A percentile compares a stretch with the other conserved stretches of the same genome.
Conservation (phyloP, 2,797 vertebrate genomes). For the Peromyscus nudipes region DNA sequence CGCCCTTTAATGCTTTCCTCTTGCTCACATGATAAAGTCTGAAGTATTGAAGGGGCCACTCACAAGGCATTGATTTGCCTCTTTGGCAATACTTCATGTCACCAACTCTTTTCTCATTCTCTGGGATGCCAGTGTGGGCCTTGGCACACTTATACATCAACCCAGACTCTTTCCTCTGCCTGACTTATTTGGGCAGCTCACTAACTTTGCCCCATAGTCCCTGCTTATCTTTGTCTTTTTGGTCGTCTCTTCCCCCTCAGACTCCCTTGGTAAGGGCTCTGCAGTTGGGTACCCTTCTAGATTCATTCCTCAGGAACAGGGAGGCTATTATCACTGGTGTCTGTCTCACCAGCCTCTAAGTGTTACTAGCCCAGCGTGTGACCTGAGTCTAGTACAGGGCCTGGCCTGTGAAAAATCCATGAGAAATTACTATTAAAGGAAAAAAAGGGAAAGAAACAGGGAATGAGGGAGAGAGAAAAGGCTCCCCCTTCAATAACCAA, state of each 20-base stretch:
- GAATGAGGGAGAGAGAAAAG: neutral
- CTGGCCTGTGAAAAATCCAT: neutral
- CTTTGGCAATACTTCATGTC: neutral
- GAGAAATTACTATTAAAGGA: neutral
- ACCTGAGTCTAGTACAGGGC: neutral
- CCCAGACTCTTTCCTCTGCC: neutral
- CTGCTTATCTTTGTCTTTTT: neutral
- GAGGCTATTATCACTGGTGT: neutral
- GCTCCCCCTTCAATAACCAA: neutral
- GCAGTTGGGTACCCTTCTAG: neutral
- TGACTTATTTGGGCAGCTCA: neutral
- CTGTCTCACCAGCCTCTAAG: neutral
- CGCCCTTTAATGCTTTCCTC: neutral
- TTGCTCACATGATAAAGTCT: neutral
- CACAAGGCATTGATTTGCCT: neutral
- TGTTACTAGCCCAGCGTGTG: too few species aligned
- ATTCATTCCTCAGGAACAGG: neutral
- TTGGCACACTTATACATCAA: neutral
- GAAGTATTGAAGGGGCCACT: neutral
- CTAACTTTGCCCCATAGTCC: neutral
- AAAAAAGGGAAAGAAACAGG: neutral
- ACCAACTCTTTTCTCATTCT: neutral
- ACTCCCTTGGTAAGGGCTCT: neutral
- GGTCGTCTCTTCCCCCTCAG: neutral
- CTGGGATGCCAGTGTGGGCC: neutral